Percentiles rank a stretch among this genome's conserved stretches.
Conservation (phyloP, 2,888 invertebrate species). For the Vanessa cardui region DNA sequence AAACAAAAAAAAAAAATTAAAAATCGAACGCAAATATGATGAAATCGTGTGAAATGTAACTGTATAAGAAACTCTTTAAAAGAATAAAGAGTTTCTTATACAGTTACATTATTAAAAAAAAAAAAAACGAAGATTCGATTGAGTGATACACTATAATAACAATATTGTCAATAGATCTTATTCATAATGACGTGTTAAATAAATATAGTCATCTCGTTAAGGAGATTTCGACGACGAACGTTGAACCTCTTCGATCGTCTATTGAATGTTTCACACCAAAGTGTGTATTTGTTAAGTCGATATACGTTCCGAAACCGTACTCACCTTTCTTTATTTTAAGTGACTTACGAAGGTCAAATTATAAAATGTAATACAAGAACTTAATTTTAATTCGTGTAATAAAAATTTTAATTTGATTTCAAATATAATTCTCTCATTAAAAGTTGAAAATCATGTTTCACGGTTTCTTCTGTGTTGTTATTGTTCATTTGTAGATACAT, state of each 20-base stretch:
- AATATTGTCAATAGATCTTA: neutral
- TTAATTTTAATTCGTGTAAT: neutral
- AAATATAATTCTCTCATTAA: neutral
- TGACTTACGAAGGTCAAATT: too few species aligned
- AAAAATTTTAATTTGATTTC: neutral
- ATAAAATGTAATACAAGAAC: neutral
- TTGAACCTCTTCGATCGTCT: conserved; percentile 36
- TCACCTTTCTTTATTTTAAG: conserved; percentile 2
- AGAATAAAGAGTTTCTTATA: neutral
- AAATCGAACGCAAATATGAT: too few species aligned
- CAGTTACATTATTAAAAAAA: neutral
- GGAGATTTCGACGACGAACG: conserved; percentile 28
- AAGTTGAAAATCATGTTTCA: neutral
- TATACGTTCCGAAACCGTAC: conserved; percentile 8
- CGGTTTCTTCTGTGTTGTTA: neutral
- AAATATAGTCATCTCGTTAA: conserved; percentile 33
- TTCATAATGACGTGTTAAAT: neutral
- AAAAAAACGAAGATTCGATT: neutral
- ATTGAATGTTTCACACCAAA: conserved; percentile 37
- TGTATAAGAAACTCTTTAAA: too few species aligned
- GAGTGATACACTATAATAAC: neutral
- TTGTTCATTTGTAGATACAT: neutral
- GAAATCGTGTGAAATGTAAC: too few species aligned
- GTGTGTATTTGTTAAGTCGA: conserved; percentile 29
- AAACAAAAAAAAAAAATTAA: neutral